Evolutionary conservation across 2,888 invertebrate species (phyloP).

Genomic region (Itoplectis maculator): DNA sequence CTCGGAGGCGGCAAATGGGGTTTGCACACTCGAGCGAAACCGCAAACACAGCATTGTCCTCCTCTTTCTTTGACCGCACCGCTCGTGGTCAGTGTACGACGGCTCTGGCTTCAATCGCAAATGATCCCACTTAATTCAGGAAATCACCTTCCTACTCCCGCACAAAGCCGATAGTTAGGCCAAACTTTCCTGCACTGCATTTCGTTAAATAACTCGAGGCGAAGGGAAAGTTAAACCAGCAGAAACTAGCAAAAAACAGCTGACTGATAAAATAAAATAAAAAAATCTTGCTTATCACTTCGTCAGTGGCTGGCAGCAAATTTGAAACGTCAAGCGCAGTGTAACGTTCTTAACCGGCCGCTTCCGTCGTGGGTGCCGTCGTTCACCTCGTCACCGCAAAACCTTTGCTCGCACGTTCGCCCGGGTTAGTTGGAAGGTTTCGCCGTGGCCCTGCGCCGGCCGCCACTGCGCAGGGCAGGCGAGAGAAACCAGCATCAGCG

Average conservation of each 20-base stretch:
- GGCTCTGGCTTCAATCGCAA: slow-evolving; percentile 3
- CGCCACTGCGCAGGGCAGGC: slow-evolving; percentile 14
- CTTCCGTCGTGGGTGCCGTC: slow-evolving; percentile 13
- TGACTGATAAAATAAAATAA: too few relatives aligned
- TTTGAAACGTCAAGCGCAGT: slow-evolving; percentile 54
- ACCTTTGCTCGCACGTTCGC: slow-evolving; percentile 16
- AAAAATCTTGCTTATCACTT: not conserved
- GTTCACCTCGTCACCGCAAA: slow-evolving; percentile 55
- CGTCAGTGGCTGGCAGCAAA: not conserved
- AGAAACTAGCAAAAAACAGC: too few relatives aligned
- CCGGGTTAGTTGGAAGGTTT: slow-evolving; percentile 4
- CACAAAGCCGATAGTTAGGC: not conserved
- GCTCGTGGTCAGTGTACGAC: not conserved
- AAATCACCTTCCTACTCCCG: not conserved
- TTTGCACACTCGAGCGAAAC: slow-evolving; percentile 1
- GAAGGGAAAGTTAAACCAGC: too few relatives aligned
- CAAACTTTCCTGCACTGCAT: not conserved
- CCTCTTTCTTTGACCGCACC: not conserved
- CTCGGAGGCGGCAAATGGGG: slow-evolving; percentile 11
- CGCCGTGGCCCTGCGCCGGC: not conserved
- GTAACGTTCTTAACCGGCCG: slow-evolving; percentile 10
- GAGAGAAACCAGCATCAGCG: not conserved
- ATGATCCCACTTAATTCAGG: not conserved
- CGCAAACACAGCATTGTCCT: slow-evolving; percentile 3
- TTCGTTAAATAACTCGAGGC: not conserved